These are phyloP conservation scores for Alloplasta piceator DNA, from an alignment of 2,888 invertebrate genomes.

Conservation along the genomic window DNA sequence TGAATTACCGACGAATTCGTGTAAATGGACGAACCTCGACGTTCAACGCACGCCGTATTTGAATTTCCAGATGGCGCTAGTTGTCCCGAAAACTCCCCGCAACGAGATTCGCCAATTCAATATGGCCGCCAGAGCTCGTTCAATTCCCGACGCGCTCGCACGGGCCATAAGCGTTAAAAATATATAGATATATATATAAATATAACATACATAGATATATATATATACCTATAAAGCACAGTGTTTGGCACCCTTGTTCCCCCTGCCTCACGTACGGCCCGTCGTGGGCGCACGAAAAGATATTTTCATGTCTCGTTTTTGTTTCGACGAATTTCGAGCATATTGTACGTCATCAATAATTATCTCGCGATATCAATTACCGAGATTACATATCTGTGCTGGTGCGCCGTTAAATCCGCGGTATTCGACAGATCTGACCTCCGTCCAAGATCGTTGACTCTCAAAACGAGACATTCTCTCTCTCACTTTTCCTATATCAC, in stretches of 20 bases:
- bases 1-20: too few species aligned
- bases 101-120: conserved; percentile 51
- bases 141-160: conserved; percentile 67
- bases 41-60: background rate
- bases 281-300: conserved; percentile 58
- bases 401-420: conserved; percentile 16
- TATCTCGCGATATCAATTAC: conserved; percentile 45
- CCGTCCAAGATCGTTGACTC: conserved; percentile 60
- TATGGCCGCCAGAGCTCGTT: conserved; percentile 66
- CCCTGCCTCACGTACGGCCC: conserved; percentile 39
- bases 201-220: background rate
- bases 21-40: too few species aligned
- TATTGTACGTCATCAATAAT: conserved; percentile 47
- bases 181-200: conserved; percentile 32
- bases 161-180: conserved; percentile 59
- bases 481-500: conserved; percentile 55
- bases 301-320: conserved; percentile 66
- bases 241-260: conserved; percentile 65
- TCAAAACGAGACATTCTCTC: conserved; percentile 33
- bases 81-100: conserved; percentile 26
- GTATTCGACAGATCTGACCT: conserved; percentile 57
- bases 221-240: conserved; percentile 49
- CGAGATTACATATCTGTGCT: conserved; percentile 58
- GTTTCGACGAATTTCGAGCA: conserved; percentile 54
- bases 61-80: conserved; percentile 25